phyloP scores from a whole-genome alignment of 2,113 vertebrate species.

The Ascaphus truei region DNA sequence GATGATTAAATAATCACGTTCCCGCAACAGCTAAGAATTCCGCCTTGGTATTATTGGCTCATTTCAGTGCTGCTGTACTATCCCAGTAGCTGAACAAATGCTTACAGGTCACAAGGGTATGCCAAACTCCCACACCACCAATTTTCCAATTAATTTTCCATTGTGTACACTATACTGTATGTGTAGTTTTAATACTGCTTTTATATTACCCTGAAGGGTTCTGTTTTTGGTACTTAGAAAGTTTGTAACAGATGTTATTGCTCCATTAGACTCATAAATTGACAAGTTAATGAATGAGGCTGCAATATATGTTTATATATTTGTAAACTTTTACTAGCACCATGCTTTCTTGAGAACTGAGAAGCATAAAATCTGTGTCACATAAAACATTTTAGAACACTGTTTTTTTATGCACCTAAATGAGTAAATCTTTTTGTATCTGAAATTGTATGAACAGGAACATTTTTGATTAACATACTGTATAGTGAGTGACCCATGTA shows the following conservation, averaged over 20 bases:
- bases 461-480: too few species aligned
- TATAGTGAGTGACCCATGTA: too few species aligned
- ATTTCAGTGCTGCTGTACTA: conserved; percentile 39
- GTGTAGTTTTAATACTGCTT: conserved; percentile 40
- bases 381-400: too few species aligned
- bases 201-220: conserved; percentile 41
- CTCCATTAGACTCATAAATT: conserved; percentile 43
- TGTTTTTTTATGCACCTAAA: too few species aligned
- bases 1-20: too few species aligned
- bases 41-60: conserved; percentile 35
- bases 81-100: conserved; percentile 41
- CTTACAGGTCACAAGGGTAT: conserved; percentile 42
- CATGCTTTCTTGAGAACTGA: too few species aligned
- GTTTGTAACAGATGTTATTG: conserved; percentile 48
- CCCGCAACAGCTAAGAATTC: too few species aligned
- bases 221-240: conserved; percentile 44
- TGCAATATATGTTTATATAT: conserved; percentile 15
- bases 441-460: too few species aligned
- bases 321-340: too few species aligned
- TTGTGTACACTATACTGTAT: conserved; percentile 26
- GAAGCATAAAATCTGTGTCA: too few species aligned
- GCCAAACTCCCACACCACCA: conserved; percentile 39
- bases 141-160: conserved; percentile 52
- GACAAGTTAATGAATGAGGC: conserved; percentile 48
- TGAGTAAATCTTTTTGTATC: too few species aligned